phyloP scores from a whole-genome alignment of 2,888 invertebrate genomes.

The Zootermopsis nevadensis region DNA sequence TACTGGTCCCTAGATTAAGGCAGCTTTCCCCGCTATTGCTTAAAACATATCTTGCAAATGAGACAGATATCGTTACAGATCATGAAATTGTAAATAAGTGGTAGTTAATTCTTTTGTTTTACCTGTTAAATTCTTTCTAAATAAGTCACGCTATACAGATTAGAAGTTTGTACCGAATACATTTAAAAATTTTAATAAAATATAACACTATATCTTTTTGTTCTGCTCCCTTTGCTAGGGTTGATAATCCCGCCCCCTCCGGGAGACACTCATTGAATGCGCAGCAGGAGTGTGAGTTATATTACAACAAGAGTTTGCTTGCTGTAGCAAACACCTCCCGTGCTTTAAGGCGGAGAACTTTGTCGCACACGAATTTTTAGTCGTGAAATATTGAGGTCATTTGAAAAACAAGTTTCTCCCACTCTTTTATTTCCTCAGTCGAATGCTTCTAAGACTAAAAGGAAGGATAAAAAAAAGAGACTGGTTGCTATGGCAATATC shows the following conservation, averaged over 20 bases:
- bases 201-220: not conserved
- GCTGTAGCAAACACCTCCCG: conserved; percentile 16
- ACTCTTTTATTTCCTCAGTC: not conserved
- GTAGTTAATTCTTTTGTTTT: too few species aligned
- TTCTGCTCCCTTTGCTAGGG: not conserved
- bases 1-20: too few species aligned
- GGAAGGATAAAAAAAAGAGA: not conserved
- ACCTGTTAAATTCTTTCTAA: too few species aligned
- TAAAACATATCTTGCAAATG: too few species aligned
- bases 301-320: conserved; percentile 4
- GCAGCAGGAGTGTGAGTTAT: conserved; percentile 22
- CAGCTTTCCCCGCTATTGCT: too few species aligned
- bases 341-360: conserved; percentile 26
- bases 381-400: conserved; percentile 41
- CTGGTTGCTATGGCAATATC: not conserved
- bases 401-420: conserved; percentile 35
- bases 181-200: conserved; percentile 5
- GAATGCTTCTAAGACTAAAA: conserved; percentile 2
- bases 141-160: too few species aligned
- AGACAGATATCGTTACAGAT: too few species aligned
- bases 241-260: not conserved
- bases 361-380: conserved; percentile 29
- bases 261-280: conserved; percentile 29
- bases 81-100: too few species aligned
- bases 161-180: not conserved